Base-by-base conservation (phyloP, 2,113 vertebrate genomes). In the Penelope pileata region DNA sequence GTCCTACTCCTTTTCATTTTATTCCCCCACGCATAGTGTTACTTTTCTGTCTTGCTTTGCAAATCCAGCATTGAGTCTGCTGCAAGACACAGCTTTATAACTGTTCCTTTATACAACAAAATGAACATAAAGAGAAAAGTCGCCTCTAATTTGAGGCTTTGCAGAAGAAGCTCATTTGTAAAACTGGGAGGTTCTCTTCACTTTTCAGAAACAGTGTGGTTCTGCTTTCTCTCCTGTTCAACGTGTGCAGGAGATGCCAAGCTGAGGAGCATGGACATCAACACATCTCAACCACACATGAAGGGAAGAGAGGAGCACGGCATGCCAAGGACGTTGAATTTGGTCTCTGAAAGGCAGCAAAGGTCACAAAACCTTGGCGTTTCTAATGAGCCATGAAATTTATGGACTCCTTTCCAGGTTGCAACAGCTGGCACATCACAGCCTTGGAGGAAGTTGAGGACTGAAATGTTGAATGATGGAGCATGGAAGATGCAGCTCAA, bases 221-320 rank as follows among this genome's bases (percentile, higher is more conserved):
- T 42, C 40, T 50, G 63, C 64, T 16, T 34, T n/a, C 54, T 67
- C 15, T 47, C 14, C 43, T 42, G 4, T 30, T 67, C 30, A 56
- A 7, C 15, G 50, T 14, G 17, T 2, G 8, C 6, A 73, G 68
- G n/a, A 85, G 38, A 26, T 27, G 47, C 5, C 0, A 16, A 75
- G 34, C 36, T 5, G 3, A 60, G 42, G 27, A 72, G 13, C 10
- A 18, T 5, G 22, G 78, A 76, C 7, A 4, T 29, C 64, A 73
- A 32, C 15, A 12, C 8, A 16, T n/a, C 34, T 21, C 38, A 72
- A 14, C 3, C 0, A 0, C 2, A 22, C 2, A 2, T 12, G 38
- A 53, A 32, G 27, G 29, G 22, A 3, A 54, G 17, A 51, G 29
- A 68, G 50, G 17, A 47, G 5, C 19, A 32, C 0, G 3, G 59